Conservation (phyloP, 2,888 invertebrate species). For the Gryllus longicercus region DNA sequence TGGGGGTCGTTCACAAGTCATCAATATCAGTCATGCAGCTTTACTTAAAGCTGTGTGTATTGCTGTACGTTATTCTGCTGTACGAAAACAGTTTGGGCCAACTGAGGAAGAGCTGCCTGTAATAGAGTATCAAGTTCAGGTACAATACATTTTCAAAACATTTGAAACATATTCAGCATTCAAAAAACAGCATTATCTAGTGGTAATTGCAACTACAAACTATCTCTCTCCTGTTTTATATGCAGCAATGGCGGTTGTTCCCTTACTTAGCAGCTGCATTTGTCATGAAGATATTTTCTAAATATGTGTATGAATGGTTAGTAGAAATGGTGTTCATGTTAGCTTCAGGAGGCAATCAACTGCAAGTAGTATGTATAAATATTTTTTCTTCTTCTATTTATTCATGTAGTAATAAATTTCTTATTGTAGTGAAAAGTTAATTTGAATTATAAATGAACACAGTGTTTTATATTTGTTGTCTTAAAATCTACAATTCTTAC, state of each 20-base stretch:
- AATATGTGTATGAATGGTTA: conserved; percentile 26
- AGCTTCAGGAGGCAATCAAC: neutral
- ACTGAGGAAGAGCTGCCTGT: conserved; percentile 50
- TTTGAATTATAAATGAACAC: no score
- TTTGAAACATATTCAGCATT: no score
- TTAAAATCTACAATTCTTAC: conserved; percentile 3
- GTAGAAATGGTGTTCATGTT: conserved; percentile 3
- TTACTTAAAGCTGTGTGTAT: conserved; percentile 71
- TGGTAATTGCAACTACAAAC: no score
- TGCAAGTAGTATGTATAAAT: neutral
- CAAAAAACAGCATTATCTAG: no score
- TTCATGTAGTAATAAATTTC: no score
- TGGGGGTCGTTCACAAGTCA: conserved; percentile 75
- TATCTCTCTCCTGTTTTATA: neutral
- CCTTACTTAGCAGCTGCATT: conserved; percentile 49
- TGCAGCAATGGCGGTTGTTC: conserved; percentile 50
- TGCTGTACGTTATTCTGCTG: conserved; percentile 75
- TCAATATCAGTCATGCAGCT: conserved; percentile 54
- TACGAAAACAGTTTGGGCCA: conserved; percentile 68
- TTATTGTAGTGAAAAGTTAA: no score
- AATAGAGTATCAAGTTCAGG: conserved; percentile 54
- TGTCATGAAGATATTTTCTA: conserved; percentile 36
- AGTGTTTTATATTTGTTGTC: neutral
- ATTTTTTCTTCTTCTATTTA: no score
- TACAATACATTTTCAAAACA: conserved; percentile 11